phyloP scores from a whole-genome alignment of 1,140 invertebrate genomes.

The Apis florea region DNA sequence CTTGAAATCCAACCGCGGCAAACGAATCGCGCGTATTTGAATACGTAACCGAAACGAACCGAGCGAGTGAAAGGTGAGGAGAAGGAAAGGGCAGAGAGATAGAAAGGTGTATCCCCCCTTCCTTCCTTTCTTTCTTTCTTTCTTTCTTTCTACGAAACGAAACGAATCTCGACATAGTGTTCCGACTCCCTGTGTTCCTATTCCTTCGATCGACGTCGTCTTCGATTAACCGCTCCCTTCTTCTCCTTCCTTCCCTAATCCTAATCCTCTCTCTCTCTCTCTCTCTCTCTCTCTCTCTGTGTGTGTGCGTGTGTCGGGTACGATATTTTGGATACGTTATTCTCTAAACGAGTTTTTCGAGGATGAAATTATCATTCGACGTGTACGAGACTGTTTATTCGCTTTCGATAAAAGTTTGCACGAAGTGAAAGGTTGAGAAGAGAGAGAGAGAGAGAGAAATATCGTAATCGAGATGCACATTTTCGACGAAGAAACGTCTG shows the following conservation, averaged over 20 bases:
- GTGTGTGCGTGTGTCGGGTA: too few species aligned
- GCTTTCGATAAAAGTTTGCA: too few species aligned
- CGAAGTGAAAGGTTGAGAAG: too few species aligned
- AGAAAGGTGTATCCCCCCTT: conserved; percentile 39
- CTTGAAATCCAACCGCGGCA: conserved; percentile 76
- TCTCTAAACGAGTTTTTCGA: too few species aligned
- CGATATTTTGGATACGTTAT: too few species aligned
- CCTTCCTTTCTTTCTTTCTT: conserved; percentile 21
- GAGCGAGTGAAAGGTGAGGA: conserved; percentile 5
- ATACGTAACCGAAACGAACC: conserved; percentile 58
- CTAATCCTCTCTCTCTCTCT: background rate
- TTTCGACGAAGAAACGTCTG: conserved; percentile 23
- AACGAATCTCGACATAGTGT: conserved; percentile 50
- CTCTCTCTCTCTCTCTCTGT: too few species aligned
- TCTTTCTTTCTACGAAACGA: conserved; percentile 36
- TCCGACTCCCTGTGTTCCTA: conserved; percentile 57
- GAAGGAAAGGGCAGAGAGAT: conserved; percentile 13
- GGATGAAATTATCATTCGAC: too few species aligned
- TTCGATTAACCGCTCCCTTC: conserved; percentile 1
- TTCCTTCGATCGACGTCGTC: conserved; percentile 10
- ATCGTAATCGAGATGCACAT: conserved; percentile 22
- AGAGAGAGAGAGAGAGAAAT: background rate
- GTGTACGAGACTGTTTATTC: too few species aligned
- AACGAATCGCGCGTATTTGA: conserved; percentile 64
- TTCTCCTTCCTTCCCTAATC: too few species aligned